These are phyloP conservation scores for Caenorhabditis sp. DNA, from an alignment of 2,888 invertebrate species.

Conservation along the genomic window DNA sequence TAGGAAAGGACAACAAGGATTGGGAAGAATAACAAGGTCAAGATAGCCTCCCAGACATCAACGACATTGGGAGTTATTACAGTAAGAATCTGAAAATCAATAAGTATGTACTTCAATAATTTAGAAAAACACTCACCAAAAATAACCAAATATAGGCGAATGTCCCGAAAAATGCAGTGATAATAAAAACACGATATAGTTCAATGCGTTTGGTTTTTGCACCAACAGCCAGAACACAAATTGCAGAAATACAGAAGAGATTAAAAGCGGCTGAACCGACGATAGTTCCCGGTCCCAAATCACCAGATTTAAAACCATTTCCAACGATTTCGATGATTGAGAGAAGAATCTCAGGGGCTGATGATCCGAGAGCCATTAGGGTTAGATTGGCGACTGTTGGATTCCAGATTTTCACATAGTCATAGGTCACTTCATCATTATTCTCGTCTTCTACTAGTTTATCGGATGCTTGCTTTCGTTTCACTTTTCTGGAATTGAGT, in stretches of 20 bases:
- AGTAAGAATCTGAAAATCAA: conserved; percentile 39
- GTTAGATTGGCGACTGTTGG: conserved; percentile 77
- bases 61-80: conserved; percentile 51
- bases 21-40: conserved; percentile 76
- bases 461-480: conserved; percentile 72
- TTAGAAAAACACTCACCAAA: conserved; percentile 60
- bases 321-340: conserved; percentile 75
- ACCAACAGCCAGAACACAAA: conserved; percentile 74
- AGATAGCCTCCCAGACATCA: conserved; percentile 75
- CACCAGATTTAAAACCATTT: conserved; percentile 75
- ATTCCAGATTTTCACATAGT: conserved; percentile 78
- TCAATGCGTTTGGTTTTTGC: conserved; percentile 49
- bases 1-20: conserved; percentile 75
- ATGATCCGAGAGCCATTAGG: conserved; percentile 76
- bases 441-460: conserved; percentile 20
- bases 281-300: conserved; percentile 76
- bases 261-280: conserved; percentile 78
- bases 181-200: conserved; percentile 71
- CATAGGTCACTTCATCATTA: conserved; percentile 72
- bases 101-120: not conserved
- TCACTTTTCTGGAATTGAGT: conserved; percentile 59
- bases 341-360: conserved; percentile 76
- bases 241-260: conserved; percentile 75
- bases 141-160: conserved; percentile 77
- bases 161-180: conserved; percentile 73